Evolutionary conservation across 92 coral and sea anemone species (phyloP).

Genomic region (Chrysogorgia sp.): DNA sequence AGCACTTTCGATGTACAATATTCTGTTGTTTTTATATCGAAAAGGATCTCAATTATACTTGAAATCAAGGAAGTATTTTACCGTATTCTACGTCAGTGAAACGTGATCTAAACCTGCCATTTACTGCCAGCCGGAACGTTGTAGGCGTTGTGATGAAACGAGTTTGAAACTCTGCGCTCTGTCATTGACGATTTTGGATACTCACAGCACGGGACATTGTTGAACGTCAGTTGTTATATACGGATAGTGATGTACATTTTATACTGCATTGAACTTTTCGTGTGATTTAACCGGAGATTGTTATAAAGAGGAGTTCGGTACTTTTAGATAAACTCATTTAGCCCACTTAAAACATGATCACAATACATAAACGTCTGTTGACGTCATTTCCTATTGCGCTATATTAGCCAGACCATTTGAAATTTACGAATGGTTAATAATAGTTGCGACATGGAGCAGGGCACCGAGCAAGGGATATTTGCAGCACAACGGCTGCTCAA

Average conservation of each 20-base stretch:
- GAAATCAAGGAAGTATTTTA: background rate
- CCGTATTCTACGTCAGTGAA: background rate
- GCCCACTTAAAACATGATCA: conserved; percentile 36
- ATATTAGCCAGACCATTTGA: conserved; percentile 31
- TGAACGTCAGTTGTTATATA: background rate
- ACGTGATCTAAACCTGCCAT: background rate
- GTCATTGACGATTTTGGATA: background rate
- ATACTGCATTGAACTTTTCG: background rate
- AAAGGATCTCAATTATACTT: background rate
- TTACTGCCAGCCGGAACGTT: background rate
- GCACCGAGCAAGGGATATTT: conserved; percentile 25
- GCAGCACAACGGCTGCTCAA: conserved; percentile 42
- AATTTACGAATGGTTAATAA: conserved; percentile 29
- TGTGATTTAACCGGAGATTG: background rate
- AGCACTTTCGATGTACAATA: background rate
- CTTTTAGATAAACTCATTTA: conserved; percentile 1
- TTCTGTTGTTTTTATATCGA: background rate
- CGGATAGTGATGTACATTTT: background rate
- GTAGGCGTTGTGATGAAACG: background rate
- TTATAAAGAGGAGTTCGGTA: conserved; percentile 3
- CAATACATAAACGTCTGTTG: conserved; percentile 35
- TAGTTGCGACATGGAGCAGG: conserved; percentile 10
- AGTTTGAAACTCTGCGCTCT: background rate
- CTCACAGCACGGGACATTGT: background rate
- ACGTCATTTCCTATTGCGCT: conserved; percentile 44